phyloP scores from a whole-genome alignment of 2,888 invertebrate genomes.

The Drosophila dives region DNA sequence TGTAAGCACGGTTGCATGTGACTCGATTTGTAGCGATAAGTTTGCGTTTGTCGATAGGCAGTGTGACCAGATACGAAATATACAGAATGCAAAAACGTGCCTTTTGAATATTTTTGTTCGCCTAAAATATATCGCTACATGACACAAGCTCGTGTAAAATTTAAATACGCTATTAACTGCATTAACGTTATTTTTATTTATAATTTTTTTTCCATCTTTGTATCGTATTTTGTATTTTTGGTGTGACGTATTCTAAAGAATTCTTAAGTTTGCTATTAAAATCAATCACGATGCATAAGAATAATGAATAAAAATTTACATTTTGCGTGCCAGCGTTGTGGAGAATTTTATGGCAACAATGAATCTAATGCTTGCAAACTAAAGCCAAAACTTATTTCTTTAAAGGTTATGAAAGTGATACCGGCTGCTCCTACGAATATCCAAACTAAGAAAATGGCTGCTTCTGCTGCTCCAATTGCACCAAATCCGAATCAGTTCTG shows the following conservation, averaged over 20 bases:
- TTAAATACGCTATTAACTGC: not conserved
- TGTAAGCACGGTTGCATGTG: slow-evolving; percentile 6
- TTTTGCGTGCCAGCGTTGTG: slow-evolving; percentile 65
- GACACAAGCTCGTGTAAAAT: not conserved
- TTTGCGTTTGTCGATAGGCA: not conserved
- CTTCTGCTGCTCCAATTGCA: not conserved
- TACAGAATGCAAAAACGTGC: not conserved
- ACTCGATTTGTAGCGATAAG: not conserved
- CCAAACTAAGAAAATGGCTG: not conserved
- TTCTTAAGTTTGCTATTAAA: not conserved
- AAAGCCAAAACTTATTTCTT: slow-evolving; percentile 37
- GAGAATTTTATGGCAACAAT: slow-evolving; percentile 49
- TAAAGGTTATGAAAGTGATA: not conserved
- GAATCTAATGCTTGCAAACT: slow-evolving; percentile 47
- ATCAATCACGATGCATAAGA: not conserved
- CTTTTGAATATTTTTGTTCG: not conserved
- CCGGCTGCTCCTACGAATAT: not conserved
- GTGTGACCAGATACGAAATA: slow-evolving; percentile 3
- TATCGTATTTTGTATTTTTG: slow-evolving; percentile 6
- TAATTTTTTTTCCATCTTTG: not conserved
- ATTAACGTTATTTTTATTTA: slow-evolving; percentile 14
- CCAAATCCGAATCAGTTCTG: not conserved
- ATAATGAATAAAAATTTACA: slow-evolving; percentile 10
- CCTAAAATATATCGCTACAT: not conserved
- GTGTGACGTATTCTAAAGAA: not conserved